Conservation (phyloP, 2,797 vertebrate species). For the Alfaro cultratus region DNA sequence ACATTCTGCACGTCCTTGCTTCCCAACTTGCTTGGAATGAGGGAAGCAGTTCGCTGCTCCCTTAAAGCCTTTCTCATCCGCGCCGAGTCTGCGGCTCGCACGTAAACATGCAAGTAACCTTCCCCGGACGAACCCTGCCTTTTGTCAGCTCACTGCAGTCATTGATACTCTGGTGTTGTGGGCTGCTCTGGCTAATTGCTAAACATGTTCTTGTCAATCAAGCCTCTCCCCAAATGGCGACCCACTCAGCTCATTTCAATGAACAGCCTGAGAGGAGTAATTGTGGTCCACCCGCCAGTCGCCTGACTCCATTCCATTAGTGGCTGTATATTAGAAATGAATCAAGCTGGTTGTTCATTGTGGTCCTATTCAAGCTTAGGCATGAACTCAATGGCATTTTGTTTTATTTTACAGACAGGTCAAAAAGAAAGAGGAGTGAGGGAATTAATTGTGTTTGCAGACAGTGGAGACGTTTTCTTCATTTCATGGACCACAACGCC, state of each 20-base stretch:
- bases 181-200: conserved; percentile 73
- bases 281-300: conserved; percentile 50
- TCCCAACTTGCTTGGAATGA: conserved; percentile 32
- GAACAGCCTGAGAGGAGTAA: conserved; percentile 61
- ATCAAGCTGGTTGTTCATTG: conserved; percentile 53
- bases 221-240: conserved; percentile 62
- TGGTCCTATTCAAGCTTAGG: conserved; percentile 44
- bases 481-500: conserved; percentile 46
- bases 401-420: conserved; percentile 46
- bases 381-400: conserved; percentile 46
- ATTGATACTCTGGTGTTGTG: conserved; percentile 49
- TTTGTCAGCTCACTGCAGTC: conserved; percentile 58
- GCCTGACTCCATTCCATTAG: conserved; percentile 66
- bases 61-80: conserved; percentile 14
- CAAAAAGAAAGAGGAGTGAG: conserved; percentile 51
- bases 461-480: conserved; percentile 27
- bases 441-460: conserved; percentile 51
- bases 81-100: conserved; percentile 12
- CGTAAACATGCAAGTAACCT: conserved; percentile 66
- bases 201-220: conserved; percentile 81
- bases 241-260: conserved; percentile 56
- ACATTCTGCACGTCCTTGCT: conserved; percentile 21
- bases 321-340: conserved; percentile 55
- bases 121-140: conserved; percentile 44
- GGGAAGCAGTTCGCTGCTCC: conserved; percentile 33